Evolutionary conservation across 2,888 invertebrate species (phyloP).

Genomic region (Oscheius sp.): DNA sequence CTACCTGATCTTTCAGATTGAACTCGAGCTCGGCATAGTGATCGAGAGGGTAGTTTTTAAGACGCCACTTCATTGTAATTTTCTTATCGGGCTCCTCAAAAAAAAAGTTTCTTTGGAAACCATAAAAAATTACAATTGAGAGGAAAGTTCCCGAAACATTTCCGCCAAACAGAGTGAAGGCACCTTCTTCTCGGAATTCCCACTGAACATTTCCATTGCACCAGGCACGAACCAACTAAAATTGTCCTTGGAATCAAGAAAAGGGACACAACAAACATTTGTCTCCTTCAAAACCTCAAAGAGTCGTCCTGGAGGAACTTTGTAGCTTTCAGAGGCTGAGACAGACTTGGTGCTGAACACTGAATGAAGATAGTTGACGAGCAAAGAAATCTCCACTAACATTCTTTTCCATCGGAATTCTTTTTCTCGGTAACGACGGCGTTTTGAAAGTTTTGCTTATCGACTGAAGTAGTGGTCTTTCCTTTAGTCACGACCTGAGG

Average conservation of each 20-base stretch:
- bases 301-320: slow-evolving; percentile 33
- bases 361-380: background rate
- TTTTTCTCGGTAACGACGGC: slow-evolving; percentile 51
- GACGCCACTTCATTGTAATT: slow-evolving; percentile 86
- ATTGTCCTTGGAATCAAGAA: background rate
- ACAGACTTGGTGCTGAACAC: slow-evolving; percentile 26
- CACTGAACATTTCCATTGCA: slow-evolving; percentile 84
- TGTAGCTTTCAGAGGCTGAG: slow-evolving; percentile 11
- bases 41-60: slow-evolving; percentile 91
- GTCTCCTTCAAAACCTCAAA: slow-evolving; percentile 24
- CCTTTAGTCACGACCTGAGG: slow-evolving; percentile 65
- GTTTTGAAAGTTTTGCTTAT: slow-evolving; percentile 71
- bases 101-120: background rate
- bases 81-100: slow-evolving; percentile 82
- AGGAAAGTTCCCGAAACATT: slow-evolving; percentile 89
- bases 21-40: slow-evolving; percentile 91
- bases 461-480: slow-evolving; percentile 61
- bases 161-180: slow-evolving; percentile 90
- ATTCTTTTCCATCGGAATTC: slow-evolving; percentile 1
- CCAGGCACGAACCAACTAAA: slow-evolving; percentile 88
- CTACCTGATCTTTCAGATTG: slow-evolving; percentile 85
- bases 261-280: background rate
- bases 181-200: slow-evolving; percentile 86
- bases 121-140: slow-evolving; percentile 79
- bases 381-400: background rate